Conservation (phyloP, 2,113 vertebrate species). For the Sapayoa aenigma region DNA sequence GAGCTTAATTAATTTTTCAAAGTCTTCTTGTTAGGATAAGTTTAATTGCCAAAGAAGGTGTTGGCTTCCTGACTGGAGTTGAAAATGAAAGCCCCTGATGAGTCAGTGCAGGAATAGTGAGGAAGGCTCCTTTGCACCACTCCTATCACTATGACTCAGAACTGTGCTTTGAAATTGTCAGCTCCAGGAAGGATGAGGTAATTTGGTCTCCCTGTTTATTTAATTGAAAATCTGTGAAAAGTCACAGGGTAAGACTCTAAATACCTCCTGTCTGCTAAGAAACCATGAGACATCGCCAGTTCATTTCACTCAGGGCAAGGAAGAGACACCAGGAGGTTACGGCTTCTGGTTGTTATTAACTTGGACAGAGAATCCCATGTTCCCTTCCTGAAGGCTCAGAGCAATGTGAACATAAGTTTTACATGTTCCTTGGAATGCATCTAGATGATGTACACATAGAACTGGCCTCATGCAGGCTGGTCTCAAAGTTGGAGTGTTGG, state of each 20-base stretch:
- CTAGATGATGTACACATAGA: background rate
- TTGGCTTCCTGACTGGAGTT: background rate
- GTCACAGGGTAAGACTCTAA: background rate
- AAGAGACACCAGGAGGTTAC: background rate
- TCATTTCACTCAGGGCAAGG: background rate
- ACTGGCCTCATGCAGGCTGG: background rate
- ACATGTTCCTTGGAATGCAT: background rate
- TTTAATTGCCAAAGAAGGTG: background rate
- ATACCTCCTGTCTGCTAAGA: background rate
- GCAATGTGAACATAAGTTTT: background rate
- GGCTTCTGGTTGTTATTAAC: background rate
- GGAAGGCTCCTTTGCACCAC: background rate
- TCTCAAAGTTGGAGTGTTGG: background rate
- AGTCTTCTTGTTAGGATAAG: background rate
- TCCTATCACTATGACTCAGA: conserved; percentile 22
- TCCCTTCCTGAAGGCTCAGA: background rate
- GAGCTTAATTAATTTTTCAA: background rate
- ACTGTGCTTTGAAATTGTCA: background rate
- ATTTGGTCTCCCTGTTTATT: background rate
- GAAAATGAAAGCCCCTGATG: background rate
- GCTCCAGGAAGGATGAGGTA: background rate
- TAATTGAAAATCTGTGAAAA: background rate
- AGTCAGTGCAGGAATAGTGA: background rate
- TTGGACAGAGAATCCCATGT: background rate
- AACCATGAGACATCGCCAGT: background rate